phyloP scores from a whole-genome alignment of 2,888 invertebrate genomes.

The Oligia fasciuncula region DNA sequence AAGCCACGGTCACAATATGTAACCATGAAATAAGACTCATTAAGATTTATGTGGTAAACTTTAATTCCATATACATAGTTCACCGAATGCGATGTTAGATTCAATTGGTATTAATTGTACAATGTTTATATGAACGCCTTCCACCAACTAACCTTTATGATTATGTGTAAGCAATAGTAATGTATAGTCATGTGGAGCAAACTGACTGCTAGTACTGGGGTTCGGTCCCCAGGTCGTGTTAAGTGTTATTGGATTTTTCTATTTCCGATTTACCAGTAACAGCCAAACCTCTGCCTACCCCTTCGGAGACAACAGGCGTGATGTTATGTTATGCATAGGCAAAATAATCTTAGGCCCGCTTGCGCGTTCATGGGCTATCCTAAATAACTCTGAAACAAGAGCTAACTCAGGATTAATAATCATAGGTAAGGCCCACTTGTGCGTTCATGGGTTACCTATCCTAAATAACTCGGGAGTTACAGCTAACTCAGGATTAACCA shows the following conservation, averaged over 20 bases:
- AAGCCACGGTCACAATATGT: not conserved
- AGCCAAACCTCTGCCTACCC: not conserved
- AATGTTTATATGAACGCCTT: not conserved
- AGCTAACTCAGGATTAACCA: not conserved
- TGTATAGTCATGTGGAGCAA: not conserved
- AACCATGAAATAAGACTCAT: not conserved
- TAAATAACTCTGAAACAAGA: not conserved
- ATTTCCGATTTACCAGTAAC: not conserved
- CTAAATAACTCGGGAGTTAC: not conserved
- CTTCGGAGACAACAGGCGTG: not conserved
- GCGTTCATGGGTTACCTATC: not conserved
- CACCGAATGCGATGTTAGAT: slow-evolving; percentile 5
- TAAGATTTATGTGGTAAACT: slow-evolving; percentile 3
- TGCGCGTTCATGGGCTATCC: not conserved
- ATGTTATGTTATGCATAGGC: not conserved
- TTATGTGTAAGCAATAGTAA: not conserved
- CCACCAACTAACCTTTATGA: not conserved
- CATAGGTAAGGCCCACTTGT: not conserved
- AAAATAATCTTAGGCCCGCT: not conserved
- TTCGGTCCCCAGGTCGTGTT: not conserved
- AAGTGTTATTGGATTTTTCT: not conserved
- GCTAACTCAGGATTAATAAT: not conserved
- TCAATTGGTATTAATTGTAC: slow-evolving; percentile 18
- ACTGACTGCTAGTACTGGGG: not conserved
- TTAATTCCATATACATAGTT: not conserved